phyloP scores from a whole-genome alignment of 2,113 vertebrate genomes.

The Melospiza georgiana region DNA sequence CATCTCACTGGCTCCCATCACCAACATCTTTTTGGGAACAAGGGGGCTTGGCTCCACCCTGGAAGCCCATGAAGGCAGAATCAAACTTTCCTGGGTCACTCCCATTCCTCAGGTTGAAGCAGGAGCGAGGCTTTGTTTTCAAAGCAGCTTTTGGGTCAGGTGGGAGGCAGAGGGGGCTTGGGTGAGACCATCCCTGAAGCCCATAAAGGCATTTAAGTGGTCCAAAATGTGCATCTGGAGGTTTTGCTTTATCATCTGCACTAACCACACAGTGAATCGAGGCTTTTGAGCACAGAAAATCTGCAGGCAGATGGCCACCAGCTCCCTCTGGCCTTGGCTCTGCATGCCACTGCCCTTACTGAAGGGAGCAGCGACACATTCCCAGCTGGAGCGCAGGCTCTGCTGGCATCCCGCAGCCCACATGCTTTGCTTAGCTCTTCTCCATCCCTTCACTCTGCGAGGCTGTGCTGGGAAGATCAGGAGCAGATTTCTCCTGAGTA shows the following conservation, averaged over 20 bases:
- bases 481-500: conserved; percentile 15
- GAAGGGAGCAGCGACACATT: not conserved
- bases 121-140: not conserved
- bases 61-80: not conserved
- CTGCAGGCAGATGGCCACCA: not conserved
- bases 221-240: not conserved
- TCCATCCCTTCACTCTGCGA: not conserved
- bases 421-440: not conserved
- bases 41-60: not conserved
- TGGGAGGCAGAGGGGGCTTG: not conserved
- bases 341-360: not conserved
- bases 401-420: not conserved
- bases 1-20: not conserved
- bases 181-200: not conserved
- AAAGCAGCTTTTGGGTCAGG: not conserved
- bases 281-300: not conserved
- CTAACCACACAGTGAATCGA: not conserved
- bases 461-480: not conserved
- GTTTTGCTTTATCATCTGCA: not conserved
- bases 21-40: not conserved
- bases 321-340: not conserved
- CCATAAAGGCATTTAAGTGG: accelerated
- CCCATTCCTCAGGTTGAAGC: not conserved
- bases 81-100: not conserved
- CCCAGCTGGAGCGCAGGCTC: not conserved